These are phyloP conservation scores for Dreissena rostriformis DNA, from an alignment of 1,140 invertebrate genomes.

Conservation along the genomic window DNA sequence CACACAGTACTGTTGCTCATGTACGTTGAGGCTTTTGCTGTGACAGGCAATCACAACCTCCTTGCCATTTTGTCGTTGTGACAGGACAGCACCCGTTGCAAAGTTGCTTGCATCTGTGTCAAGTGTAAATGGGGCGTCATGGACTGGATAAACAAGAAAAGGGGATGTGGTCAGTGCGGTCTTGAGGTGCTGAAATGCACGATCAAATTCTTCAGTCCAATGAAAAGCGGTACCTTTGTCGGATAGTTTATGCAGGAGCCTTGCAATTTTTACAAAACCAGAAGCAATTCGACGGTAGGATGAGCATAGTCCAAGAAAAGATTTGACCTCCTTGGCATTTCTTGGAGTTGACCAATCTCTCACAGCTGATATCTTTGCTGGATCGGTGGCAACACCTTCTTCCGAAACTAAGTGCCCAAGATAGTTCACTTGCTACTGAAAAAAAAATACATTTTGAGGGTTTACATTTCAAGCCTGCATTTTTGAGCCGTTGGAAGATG, in stretches of 20 bases:
- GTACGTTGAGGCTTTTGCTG: conserved; percentile 57
- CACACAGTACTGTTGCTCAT: conserved; percentile 82
- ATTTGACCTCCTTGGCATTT: conserved; percentile 8
- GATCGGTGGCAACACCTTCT: background rate
- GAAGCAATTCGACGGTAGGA: background rate
- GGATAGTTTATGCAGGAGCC: background rate
- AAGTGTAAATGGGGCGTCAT: conserved; percentile 31
- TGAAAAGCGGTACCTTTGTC: background rate
- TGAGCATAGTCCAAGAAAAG: conserved; percentile 4
- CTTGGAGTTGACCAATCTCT: background rate
- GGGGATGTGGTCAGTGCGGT: conserved; percentile 40
- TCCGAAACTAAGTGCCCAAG: background rate
- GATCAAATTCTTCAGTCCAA: background rate
- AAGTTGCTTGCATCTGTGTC: conserved; percentile 56
- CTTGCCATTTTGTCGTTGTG: conserved; percentile 70
- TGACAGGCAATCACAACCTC: conserved; percentile 63
- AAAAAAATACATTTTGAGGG: background rate
- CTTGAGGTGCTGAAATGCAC: conserved; percentile 28
- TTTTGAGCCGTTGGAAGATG: conserved; percentile 40
- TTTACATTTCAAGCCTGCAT: conserved; percentile 9
- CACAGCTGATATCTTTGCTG: background rate
- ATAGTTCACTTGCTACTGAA: background rate
- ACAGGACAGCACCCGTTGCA: conserved; percentile 70
- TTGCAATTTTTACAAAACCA: background rate
- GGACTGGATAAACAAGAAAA: conserved; percentile 47